Evolutionary conservation across 2,888 invertebrate genomes (phyloP).

Genomic region (Rhagonycha lutea): DNA sequence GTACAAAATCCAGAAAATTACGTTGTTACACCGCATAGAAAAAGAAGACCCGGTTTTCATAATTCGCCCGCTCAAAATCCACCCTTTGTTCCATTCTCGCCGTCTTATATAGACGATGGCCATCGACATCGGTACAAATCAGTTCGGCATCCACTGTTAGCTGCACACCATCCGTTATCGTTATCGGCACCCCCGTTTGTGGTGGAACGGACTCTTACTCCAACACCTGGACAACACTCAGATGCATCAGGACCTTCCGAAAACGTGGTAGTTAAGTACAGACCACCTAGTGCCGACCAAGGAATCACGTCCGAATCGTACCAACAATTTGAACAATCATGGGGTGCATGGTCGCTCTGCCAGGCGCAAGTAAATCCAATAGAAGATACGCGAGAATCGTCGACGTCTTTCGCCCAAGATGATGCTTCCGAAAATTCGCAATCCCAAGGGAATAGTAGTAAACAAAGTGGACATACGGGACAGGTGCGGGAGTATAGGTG

Average conservation of each 20-base stretch:
- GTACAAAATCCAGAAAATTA: conserved; percentile 79
- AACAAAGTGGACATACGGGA: conserved; percentile 58
- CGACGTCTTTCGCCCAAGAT: conserved; percentile 48
- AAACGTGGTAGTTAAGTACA: conserved; percentile 63
- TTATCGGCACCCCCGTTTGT: conserved; percentile 76
- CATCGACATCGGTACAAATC: conserved; percentile 65
- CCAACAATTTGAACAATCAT: conserved; percentile 57
- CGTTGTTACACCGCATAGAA: conserved; percentile 85
- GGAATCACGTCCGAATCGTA: conserved; percentile 59
- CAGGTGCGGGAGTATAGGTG: conserved; percentile 85
- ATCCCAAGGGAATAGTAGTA: conserved; percentile 54
- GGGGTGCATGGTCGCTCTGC: conserved; percentile 69
- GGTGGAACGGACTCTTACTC: conserved; percentile 66
- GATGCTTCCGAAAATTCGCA: conserved; percentile 55
- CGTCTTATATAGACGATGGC: conserved; percentile 75
- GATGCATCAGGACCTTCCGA: conserved; percentile 56
- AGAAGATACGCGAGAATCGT: conserved; percentile 40
- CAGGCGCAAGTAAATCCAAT: conserved; percentile 65
- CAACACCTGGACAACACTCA: conserved; percentile 58
- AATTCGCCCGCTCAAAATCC: conserved; percentile 87
- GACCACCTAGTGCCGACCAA: conserved; percentile 73
- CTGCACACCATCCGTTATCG: conserved; percentile 70
- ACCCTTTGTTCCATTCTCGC: conserved; percentile 82
- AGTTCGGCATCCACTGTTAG: conserved; percentile 59
- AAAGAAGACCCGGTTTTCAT: conserved; percentile 84